Percentiles rank a stretch among this genome's conserved stretches.
These are phyloP conservation scores for Drosophila punjabiensis DNA, from an alignment of 1,140 invertebrate genomes.

Conservation along the genomic window DNA sequence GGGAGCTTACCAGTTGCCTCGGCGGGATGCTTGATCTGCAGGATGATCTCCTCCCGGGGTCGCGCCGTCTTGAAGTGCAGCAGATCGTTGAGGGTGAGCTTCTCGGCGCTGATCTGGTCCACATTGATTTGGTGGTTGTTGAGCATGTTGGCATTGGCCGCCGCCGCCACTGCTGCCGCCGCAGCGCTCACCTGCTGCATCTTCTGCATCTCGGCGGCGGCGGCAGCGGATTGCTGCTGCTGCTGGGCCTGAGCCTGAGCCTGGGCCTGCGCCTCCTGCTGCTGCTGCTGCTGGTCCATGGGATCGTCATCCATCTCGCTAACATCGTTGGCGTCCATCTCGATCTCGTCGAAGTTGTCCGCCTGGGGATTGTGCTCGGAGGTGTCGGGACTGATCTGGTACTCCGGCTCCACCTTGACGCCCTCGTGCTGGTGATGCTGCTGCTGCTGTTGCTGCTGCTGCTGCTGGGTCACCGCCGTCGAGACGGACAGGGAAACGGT, in stretches of 20 bases:
- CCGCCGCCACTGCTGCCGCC: slow-evolving; percentile 60
- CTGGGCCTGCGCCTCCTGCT: slow-evolving; percentile 54
- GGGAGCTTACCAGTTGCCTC: slow-evolving; percentile 69
- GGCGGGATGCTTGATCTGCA: slow-evolving; percentile 80
- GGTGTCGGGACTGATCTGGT: slow-evolving; percentile 72
- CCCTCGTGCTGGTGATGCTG: slow-evolving; percentile 60
- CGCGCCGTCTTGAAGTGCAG: slow-evolving; percentile 77
- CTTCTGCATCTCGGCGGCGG: slow-evolving; percentile 71
- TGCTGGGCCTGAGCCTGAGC: slow-evolving; percentile 31
- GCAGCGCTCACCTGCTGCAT: slow-evolving; percentile 57
- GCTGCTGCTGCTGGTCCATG: slow-evolving; percentile 69
- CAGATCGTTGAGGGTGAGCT: slow-evolving; percentile 77
- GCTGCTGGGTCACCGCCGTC: slow-evolving; percentile 32
- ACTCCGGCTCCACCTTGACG: slow-evolving; percentile 80
- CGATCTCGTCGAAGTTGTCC: slow-evolving; percentile 79
- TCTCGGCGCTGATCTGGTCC: slow-evolving; percentile 81
- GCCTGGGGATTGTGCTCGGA: slow-evolving; percentile 75
- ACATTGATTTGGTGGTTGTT: slow-evolving; percentile 70
- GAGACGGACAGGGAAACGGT: slow-evolving; percentile 20
- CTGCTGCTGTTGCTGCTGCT: slow-evolving; percentile 34
- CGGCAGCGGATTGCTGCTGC: slow-evolving; percentile 58
- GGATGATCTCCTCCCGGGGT: slow-evolving; percentile 80
- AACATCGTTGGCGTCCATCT: slow-evolving; percentile 76
- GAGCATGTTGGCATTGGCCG: slow-evolving; percentile 68
- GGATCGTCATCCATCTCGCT: slow-evolving; percentile 77